Evolutionary conservation across 1,140 invertebrate species (phyloP).

Genomic region (Saccostrea glomerata): DNA sequence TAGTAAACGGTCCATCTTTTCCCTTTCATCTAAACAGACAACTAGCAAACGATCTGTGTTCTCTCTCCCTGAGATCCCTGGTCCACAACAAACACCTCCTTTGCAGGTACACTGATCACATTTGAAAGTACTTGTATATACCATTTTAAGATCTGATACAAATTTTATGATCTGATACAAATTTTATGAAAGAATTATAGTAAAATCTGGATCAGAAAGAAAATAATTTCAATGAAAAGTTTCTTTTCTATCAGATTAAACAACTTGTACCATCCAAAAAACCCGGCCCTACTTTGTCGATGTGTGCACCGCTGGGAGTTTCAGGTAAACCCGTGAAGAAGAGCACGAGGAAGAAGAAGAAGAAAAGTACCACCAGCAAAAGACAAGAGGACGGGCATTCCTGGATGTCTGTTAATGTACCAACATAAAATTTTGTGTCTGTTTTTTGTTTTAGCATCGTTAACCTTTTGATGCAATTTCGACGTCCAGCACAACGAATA

Average conservation of each 20-base stretch:
- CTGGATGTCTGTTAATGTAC: neutral
- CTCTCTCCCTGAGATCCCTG: neutral
- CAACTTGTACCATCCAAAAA: neutral
- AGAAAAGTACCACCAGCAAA: neutral
- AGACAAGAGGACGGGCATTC: neutral
- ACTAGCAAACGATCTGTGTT: slow-evolving; percentile 8
- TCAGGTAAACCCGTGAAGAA: neutral
- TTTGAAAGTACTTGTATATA: no score
- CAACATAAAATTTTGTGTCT: no score
- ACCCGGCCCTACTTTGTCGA: neutral
- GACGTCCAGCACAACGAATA: no score
- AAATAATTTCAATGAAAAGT: neutral
- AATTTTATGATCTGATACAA: no score
- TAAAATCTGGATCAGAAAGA: neutral
- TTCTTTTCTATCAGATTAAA: neutral
- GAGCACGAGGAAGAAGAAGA: neutral
- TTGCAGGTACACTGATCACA: neutral
- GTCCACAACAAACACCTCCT: neutral
- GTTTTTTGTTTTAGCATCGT: no score
- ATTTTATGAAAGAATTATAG: no score
- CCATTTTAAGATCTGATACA: no score
- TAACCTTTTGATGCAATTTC: no score
- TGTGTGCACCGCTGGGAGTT: slow-evolving; percentile 20
- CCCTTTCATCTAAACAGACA: neutral
- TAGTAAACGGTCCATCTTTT: neutral